These are phyloP conservation scores for Strongylocentrotus purpuratus DNA, from an alignment of 35 echinoderm and acorn worm species.

Conservation along the genomic window DNA sequence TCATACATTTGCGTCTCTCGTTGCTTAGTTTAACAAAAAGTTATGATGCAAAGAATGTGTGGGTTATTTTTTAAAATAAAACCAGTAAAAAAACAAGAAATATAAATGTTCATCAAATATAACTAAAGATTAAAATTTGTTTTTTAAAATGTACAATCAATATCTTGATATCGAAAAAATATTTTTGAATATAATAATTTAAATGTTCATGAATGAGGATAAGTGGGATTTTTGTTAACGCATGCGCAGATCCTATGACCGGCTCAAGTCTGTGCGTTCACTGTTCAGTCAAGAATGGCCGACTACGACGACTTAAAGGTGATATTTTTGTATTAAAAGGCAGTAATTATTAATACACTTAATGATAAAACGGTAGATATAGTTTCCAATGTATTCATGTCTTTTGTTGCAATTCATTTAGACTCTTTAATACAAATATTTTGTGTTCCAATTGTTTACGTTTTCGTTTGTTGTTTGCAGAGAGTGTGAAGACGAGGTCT, in stretches of 20 bases:
- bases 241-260: background rate
- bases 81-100: background rate
- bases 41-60: background rate
- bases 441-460: background rate
- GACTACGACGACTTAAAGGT: constrained; percentile 78
- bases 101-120: background rate
- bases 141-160: background rate
- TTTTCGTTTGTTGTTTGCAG: background rate
- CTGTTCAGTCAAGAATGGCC: constrained; percentile 19
- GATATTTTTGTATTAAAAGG: background rate
- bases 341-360: background rate
- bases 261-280: background rate
- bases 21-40: constrained; percentile 55
- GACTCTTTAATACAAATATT: background rate
- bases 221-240: background rate
- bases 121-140: background rate
- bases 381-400: background rate
- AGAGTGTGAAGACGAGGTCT: no score
- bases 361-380: background rate
- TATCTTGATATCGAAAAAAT: background rate
- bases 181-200: background rate
- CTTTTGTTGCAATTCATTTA: background rate
- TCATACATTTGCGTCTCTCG: constrained; percentile 54
- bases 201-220: background rate
- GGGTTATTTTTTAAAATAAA: background rate